These are phyloP conservation scores for Phalangium opilio DNA, from an alignment of 2,888 invertebrate genomes.

Conservation along the genomic window DNA sequence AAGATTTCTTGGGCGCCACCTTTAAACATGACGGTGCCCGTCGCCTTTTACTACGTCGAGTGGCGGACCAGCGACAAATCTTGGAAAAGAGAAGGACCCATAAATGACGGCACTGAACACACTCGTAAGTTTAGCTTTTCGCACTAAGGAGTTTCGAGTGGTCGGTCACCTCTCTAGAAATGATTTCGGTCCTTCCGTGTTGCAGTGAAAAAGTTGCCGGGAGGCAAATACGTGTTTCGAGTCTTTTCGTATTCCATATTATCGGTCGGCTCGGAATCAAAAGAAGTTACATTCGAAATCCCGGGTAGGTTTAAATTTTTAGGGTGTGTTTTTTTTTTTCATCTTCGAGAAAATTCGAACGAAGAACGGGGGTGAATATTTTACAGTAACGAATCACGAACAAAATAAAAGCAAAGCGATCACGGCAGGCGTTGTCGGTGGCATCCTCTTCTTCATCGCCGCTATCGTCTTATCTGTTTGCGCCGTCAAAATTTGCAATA, in stretches of 20 bases:
- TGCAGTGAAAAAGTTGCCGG: conserved; percentile 8
- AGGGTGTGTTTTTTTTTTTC: neutral
- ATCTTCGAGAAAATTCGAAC: neutral
- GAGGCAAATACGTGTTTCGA: conserved; percentile 42
- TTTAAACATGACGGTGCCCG: conserved; percentile 45
- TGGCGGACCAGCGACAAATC: conserved; percentile 54
- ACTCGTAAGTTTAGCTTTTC: conserved; percentile 42
- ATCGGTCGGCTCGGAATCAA: conserved; percentile 46
- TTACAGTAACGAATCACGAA: neutral
- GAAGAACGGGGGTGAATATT: neutral
- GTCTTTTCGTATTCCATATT: conserved; percentile 75
- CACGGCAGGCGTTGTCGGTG: conserved; percentile 90
- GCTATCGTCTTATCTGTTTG: conserved; percentile 93
- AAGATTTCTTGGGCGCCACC: conserved; percentile 78
- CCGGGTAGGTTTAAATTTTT: conserved; percentile 7
- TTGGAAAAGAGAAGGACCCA: conserved; percentile 21
- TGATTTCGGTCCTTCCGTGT: too few species aligned
- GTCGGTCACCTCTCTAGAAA: too few species aligned
- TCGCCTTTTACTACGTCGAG: conserved; percentile 80
- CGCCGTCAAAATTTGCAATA: conserved; percentile 71
- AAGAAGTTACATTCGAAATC: conserved; percentile 13
- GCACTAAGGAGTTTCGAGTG: too few species aligned
- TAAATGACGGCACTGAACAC: conserved; percentile 61
- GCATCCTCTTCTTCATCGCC: conserved; percentile 91
- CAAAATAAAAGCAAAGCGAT: conserved; percentile 34